Base-by-base conservation (phyloP, 2,888 invertebrate genomes). In the Caenorhabditis afra region DNA sequence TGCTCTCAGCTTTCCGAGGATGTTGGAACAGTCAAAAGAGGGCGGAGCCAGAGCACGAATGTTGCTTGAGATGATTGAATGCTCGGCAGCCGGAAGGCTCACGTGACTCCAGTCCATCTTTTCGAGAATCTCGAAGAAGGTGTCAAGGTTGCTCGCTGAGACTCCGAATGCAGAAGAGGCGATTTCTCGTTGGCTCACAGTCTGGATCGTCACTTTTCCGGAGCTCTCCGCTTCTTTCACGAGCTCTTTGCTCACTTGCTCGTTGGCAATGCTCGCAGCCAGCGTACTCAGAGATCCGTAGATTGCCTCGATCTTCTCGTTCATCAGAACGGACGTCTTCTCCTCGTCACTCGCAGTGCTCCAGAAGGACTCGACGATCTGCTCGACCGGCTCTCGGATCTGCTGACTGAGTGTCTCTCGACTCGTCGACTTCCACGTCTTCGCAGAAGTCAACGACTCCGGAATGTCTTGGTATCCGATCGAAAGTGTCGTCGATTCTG, bases 321-420 rank as follows among this genome's bases (percentile, higher is more conserved):
- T 64, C 39, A 77, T 18, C 37, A 70, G 7, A 35, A 65, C 22
- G 3, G 45, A 53, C 10, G 50, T 22, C 11, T 65, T 65, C 20
- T 77, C 77, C 20, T 70, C 23, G 47, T 68, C 70, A 44, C 23
- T 65, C 5, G 66, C 52, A 16, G 77, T 74, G 39, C 58, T 68
- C 82, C 82, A 82, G 74, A 82, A 80, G 37, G 80, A 73, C 49
- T 70, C 61, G 12, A 75, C 59, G 14, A 58, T 49, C 44, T 77
- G 67, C 20, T 78, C 75, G 1, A 50, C 5, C 7, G 79, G 70
- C 18, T 81, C 71, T 20, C 57, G 44, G 52, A 75, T 58, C 8
- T 65, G 35, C 22, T 49, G 3, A 5, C n/a, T 65, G n/a, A 74
- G 35, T 12, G 49, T 50, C 10, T 65, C 64, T 10, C 16, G 23